A percentile compares a stretch with the other conserved stretches of the same genome.
Conservation (phyloP, 2,888 invertebrate genomes). For the Pherbina coryleti region DNA sequence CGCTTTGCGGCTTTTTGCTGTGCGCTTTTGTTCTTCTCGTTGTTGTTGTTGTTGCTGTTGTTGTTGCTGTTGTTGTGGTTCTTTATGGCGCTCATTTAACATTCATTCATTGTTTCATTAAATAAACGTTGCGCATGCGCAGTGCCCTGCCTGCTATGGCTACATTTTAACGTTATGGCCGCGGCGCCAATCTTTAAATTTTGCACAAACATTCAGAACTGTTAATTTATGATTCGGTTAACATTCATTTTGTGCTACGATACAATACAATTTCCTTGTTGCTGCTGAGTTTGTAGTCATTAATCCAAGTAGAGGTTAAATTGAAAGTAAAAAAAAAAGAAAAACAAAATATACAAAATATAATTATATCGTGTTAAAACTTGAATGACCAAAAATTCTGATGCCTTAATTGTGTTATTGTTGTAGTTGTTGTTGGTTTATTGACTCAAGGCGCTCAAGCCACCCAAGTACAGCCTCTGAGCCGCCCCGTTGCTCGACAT, state of each 20-base stretch:
- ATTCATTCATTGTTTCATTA: conserved; percentile 28
- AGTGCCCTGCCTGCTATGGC: neutral
- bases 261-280: neutral
- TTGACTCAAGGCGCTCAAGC: neutral
- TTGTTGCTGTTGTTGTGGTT: conserved; percentile 9
- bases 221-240: conserved; percentile 26
- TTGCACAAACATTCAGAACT: neutral
- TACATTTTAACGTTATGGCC: no score
- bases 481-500: neutral
- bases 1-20: neutral
- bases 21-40: neutral
- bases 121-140: conserved; percentile 6
- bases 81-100: conserved; percentile 24
- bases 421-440: neutral
- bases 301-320: neutral
- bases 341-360: no score
- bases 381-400: neutral
- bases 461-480: neutral
- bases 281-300: neutral
- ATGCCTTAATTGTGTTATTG: neutral
- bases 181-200: conserved; percentile 32
- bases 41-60: neutral
- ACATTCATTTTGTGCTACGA: no score
- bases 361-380: neutral
- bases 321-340: neutral